Evolutionary conservation across 2,888 invertebrate species (phyloP).

Genomic region (Metellina segmentata): DNA sequence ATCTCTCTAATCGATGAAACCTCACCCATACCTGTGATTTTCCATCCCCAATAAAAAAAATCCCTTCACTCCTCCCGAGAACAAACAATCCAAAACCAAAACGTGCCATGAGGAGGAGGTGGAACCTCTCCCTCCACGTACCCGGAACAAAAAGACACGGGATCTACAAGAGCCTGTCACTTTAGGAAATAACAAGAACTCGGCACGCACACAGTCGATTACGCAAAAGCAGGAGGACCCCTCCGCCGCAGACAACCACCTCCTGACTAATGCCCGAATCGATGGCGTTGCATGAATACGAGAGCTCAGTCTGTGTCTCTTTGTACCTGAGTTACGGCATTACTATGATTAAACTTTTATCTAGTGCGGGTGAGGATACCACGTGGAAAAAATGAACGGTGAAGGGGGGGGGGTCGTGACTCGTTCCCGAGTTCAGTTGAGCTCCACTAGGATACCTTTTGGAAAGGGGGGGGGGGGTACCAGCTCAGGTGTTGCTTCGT

Average conservation of each 20-base stretch:
- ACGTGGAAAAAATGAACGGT: no score
- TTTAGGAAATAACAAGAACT: neutral
- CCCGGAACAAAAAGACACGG: neutral
- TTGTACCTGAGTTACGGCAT: no score
- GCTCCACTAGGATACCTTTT: no score
- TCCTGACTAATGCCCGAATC: slow-evolving; percentile 20
- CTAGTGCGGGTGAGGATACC: no score
- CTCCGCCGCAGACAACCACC: neutral
- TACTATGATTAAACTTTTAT: no score
- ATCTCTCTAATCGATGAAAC: neutral
- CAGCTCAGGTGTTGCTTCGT: no score
- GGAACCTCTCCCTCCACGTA: neutral
- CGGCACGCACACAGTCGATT: slow-evolving; percentile 29
- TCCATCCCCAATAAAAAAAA: neutral
- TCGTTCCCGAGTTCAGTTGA: no score
- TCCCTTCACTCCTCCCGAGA: no score
- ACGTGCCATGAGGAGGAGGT: neutral
- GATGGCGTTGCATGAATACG: neutral
- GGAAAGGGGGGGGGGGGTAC: no score
- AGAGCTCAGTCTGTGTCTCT: no score
- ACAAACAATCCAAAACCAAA: neutral
- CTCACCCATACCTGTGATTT: neutral
- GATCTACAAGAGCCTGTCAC: neutral
- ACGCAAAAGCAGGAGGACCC: neutral
- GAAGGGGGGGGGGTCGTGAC: no score